Evolutionary conservation across 1,140 invertebrate genomes (phyloP).

Genomic region (Pseudomyrmex flavicornis): DNA sequence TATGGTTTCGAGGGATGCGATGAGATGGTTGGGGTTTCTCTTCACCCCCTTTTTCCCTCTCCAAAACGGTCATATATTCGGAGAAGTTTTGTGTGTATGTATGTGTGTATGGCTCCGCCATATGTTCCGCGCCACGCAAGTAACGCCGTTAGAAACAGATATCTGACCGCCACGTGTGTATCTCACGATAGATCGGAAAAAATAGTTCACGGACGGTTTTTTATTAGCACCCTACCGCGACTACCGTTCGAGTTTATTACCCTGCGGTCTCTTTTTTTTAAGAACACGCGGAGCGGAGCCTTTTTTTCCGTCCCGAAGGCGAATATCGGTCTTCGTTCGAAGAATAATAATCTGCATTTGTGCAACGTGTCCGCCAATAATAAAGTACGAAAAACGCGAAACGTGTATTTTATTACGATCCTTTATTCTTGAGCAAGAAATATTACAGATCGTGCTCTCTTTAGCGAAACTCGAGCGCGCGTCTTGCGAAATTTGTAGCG

Average conservation of each 20-base stretch:
- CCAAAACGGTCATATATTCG: background rate
- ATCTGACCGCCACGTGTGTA: conserved; percentile 1
- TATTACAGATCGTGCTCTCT: background rate
- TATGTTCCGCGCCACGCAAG: conserved; percentile 41
- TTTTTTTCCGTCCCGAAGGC: background rate
- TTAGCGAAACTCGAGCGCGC: conserved; percentile 20
- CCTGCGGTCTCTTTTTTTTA: too few relatives aligned
- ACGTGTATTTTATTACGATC: too few relatives aligned
- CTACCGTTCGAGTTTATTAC: background rate
- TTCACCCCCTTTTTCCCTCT: too few relatives aligned
- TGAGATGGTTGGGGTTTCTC: conserved; percentile 19
- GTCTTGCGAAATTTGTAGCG: conserved; percentile 33
- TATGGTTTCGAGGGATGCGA: conserved; percentile 44
- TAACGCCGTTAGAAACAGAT: conserved; percentile 21
- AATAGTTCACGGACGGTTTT: conserved; percentile 41
- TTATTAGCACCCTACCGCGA: background rate
- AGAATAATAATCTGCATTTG: too few relatives aligned
- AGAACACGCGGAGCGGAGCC: too few relatives aligned
- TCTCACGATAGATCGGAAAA: conserved; percentile 38
- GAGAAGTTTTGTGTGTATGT: background rate
- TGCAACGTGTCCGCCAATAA: too few relatives aligned
- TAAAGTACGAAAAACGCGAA: background rate
- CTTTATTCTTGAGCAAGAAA: background rate
- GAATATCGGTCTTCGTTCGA: too few relatives aligned
- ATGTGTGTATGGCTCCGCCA: conserved; percentile 9